Evolutionary conservation across 2,113 vertebrate species (phyloP), one percentile per base, ranked within the genome.

Genomic region (Maccullochella peelii): DNA sequence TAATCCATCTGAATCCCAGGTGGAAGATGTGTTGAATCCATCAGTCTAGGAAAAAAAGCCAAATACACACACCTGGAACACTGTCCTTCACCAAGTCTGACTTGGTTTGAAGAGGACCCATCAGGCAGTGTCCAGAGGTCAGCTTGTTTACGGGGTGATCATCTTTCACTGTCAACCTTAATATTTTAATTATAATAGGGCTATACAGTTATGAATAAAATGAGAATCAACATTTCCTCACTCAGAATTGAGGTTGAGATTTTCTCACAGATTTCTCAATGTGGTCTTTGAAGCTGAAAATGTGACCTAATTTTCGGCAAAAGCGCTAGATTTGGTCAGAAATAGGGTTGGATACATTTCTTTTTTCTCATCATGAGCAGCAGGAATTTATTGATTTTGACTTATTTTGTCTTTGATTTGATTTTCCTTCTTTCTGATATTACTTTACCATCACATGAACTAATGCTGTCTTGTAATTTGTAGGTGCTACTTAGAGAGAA

Each of bases 1-100:
- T 54, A 77, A 83, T 82, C 52, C 25, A 58, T 88, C 49, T 74
- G 27, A 80, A 84, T 77, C 82, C 18, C 84, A 86, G 80, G 72
- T 86, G 73, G 65, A 74, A 54, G 23, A 33, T 58, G 38, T 33
- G 49, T 50, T 58, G 33, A 69, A 82, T 81, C 73, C 12, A 86
- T 85, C 81, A 73, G 33, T 69, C 58, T 62, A 23, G 40, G 6
- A 20, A 42, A 75, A 79, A 73, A 52, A n/a, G 58, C 27, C 36
- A 76, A 76, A 80, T 25, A 77, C 44, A 27, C 65, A 80, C 86
- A 88, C 44, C 76, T 80, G 76, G 59, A 57, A 83, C 36, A 30
- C 21, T 0, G 2, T 55, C 30, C 44, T 73, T 68, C 6, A 69
- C 33, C 0, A 4, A 73, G 66, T 62, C 30, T 61, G 30, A 58